Base-by-base conservation (phyloP, 2,113 vertebrate genomes). In the Todiramphus chloris region DNA sequence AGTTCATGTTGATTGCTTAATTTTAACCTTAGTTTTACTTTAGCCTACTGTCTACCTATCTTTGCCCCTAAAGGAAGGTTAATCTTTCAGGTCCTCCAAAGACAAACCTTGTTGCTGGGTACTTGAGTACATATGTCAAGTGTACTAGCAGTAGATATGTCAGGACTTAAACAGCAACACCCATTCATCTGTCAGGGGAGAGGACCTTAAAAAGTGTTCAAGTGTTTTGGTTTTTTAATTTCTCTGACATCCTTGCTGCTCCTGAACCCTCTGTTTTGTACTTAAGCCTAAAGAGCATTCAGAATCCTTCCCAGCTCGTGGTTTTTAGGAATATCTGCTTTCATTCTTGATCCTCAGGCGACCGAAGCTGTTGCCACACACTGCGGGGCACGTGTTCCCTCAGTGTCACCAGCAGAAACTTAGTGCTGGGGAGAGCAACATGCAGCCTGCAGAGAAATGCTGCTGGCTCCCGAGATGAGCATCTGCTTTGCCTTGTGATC, bases 91-190 rank as follows among this genome's bases (percentile, higher is more conserved):
- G 44, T 53, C 41, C 35, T 64, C 39, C 50, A 66, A 30, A 50
- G 21, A 63, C 4, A 63, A 60, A 58, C 14, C 21, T 67, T 53
- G 30, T 51, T 83, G 53, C 37, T 76, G 39, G 31, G 39, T 64
- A n/a, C 2, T 1, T 19, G 3, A 0, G 3, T 33, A 13, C 3
- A 33, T 69, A 7, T 20, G 15, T 21, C 3, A 59, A 68, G 18
- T 28, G 10, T 58, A 8, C 37, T 43, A 31, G 50, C 9, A 31
- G 35, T 33, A 53, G 39, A 2, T 74, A 17, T 0, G 10, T 1
- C 8, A 48, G n/a, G 27, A 16, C 24, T 46, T 25, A 7, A 48
- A 14, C 27, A 72, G 9, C 68, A 64, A 33, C 76, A 67, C 7
- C 16, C 14, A 3, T 44, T 87, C 9, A 21, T 31, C 21, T 64